phyloP scores from a whole-genome alignment of 1,140 invertebrate genomes.

The Rhagoletis pomonella region DNA sequence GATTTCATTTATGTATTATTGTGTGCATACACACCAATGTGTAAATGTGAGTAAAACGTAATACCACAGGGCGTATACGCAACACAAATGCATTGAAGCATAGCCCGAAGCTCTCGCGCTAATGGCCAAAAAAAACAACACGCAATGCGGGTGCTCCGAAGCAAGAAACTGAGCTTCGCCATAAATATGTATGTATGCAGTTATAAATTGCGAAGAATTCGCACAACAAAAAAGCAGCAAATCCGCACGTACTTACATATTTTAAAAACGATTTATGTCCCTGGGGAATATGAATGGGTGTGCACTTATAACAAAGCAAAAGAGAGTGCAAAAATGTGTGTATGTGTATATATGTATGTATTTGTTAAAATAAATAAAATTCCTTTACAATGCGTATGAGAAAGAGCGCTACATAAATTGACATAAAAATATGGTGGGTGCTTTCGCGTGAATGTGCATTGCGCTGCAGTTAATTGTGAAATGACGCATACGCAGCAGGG shows the following conservation, averaged over 20 bases:
- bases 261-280: not conserved
- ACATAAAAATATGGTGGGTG: too few species aligned
- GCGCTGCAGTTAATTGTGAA: too few species aligned
- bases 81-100: not conserved
- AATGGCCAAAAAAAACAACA: not conserved
- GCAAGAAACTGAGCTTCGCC: not conserved
- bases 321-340: not conserved
- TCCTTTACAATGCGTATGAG: too few species aligned
- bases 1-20: too few species aligned
- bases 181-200: not conserved
- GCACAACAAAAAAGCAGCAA: not conserved
- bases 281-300: not conserved
- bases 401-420: too few species aligned
- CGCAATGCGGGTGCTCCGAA: not conserved
- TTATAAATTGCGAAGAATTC: not conserved
- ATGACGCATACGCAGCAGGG: too few species aligned
- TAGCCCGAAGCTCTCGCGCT: not conserved
- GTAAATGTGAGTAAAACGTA: too few species aligned
- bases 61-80: not conserved
- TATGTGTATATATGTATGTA: too few species aligned
- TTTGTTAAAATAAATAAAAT: too few species aligned
- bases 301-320: not conserved
- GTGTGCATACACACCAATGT: too few species aligned
- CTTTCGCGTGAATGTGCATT: too few species aligned
- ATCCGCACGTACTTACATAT: not conserved